phyloP scores from a whole-genome alignment of 2,797 vertebrate genomes.

The Sebastolobus altivelis region DNA sequence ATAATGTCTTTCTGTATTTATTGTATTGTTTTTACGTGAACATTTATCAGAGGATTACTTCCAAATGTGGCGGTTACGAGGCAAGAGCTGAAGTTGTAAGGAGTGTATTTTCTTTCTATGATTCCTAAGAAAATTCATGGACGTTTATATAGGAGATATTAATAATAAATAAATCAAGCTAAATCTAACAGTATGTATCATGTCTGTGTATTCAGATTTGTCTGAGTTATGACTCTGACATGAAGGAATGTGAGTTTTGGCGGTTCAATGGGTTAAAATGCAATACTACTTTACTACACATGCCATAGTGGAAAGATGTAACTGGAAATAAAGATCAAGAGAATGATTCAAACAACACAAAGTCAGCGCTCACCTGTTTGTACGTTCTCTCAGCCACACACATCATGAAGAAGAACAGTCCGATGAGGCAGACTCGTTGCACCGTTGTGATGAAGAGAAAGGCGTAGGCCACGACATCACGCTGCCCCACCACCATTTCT shows the following conservation, averaged over 20 bases:
- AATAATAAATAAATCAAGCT: background rate
- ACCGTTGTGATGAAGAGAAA: constrained; percentile 90
- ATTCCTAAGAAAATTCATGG: background rate
- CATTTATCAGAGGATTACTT: background rate
- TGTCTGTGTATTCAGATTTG: background rate
- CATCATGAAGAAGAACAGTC: constrained; percentile 99
- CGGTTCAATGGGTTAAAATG: background rate
- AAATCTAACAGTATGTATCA: too few species aligned
- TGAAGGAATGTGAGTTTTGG: background rate
- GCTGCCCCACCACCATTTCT: constrained; percentile 84
- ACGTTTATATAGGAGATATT: background rate
- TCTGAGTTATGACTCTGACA: background rate
- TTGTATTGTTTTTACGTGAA: too few species aligned
- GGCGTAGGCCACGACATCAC: constrained; percentile 70
- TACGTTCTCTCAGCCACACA: constrained; percentile 98
- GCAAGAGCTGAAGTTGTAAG: background rate
- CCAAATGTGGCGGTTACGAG: background rate
- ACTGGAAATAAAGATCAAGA: background rate
- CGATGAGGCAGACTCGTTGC: constrained; percentile 92
- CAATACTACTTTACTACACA: background rate
- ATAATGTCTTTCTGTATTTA: too few species aligned
- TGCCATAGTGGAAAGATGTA: background rate
- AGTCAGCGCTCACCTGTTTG: constrained; percentile 89
- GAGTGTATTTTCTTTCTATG: background rate
- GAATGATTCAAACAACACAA: background rate